Evolutionary conservation across 2,113 vertebrate species (phyloP), one percentile per base, ranked within the genome.

Genomic region (Progne subis): DNA sequence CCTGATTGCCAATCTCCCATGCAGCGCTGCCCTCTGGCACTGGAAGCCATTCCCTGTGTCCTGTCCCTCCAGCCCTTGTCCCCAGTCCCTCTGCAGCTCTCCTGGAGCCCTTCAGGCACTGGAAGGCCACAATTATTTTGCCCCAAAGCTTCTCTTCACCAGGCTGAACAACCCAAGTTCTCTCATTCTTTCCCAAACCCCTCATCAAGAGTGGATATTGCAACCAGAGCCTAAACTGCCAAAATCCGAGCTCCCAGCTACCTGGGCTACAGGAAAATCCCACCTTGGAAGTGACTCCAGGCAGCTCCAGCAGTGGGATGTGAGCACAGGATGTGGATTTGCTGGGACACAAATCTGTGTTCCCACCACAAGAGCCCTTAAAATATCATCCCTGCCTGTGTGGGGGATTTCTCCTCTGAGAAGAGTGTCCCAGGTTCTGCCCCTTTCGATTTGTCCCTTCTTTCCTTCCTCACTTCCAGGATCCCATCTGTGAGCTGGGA

Each of bases 321-420:
- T 0, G 12, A 61, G n/a, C 56, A n/a, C 29, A 17, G 65, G 49
- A 6, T 20, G 46, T 9, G 69, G 28, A 47, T 64, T 55, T 64
- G 18, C 59, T 55, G 0, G 1, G 43, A 46, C 19, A 26, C 0
- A 3, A 13, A 28, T 57, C 52, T 24, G 29, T 0, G 0, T 24
- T 71, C 31, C 59, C 47, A 53, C 46, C 57, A 23, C 15, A 7
- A 20, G 41, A 29, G 10, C 17, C n/a, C 37, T 60, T 29, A 31
- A 78, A 77, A 67, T 12, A 24, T 4, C 55, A 43, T 15, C 34
- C 8, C 24, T 25, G 7, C 19, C 29, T 9, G 12, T 8, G 39
- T 2, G 3, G 1, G 6, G 32, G 31, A 11, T 49, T 86, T 41
- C 28, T 56, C 29, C 46, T 57, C 49, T n/a, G 70, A 24, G 32